Conservation (phyloP, 2,888 invertebrate species). For the Hyles lineata region DNA sequence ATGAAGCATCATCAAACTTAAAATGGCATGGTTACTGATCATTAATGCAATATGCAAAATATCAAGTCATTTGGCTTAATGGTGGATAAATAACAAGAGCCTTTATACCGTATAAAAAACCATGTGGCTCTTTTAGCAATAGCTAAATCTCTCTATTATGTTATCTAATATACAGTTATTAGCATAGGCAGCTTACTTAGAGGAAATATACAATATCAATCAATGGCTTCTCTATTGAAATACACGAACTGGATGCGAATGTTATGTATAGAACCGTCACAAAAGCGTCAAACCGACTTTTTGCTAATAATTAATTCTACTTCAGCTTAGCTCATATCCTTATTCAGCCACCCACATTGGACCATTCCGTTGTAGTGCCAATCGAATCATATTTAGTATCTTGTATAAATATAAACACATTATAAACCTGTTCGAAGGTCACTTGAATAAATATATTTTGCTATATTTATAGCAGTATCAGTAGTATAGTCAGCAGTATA, state of each 20-base stretch:
- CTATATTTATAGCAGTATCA: no score
- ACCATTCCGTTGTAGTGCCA: constrained; percentile 1
- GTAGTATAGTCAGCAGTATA: no score
- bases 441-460: neutral
- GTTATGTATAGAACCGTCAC: neutral
- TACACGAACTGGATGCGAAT: neutral
- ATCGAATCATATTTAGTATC: neutral
- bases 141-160: no score
- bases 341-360: constrained; percentile 14
- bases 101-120: no score
- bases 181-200: no score
- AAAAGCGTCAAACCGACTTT: neutral
- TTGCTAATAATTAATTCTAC: neutral
- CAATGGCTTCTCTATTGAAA: neutral
- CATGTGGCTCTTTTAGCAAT: no score
- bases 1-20: no score
- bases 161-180: no score
- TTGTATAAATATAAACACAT: neutral
- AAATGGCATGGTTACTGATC: no score
- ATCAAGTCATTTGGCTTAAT: no score
- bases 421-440: constrained; percentile 18
- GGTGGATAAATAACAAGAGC: no score
- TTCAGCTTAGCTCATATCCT: neutral
- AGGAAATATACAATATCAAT: neutral
- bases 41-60: no score